Conservation (phyloP, 2,888 invertebrate species). For the Drosophila formosana region DNA sequence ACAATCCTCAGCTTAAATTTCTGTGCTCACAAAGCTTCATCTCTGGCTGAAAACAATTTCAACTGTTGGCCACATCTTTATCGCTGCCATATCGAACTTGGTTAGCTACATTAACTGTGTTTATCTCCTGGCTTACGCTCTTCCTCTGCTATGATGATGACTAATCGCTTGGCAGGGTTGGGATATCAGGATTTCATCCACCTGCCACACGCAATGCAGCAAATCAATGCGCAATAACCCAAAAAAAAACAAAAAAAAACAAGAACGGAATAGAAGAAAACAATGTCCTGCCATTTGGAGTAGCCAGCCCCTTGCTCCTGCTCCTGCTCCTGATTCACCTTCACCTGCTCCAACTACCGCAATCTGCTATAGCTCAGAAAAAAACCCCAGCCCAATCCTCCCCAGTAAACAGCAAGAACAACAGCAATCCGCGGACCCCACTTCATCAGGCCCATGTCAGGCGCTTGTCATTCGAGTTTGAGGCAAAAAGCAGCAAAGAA, state of each 20-base stretch:
- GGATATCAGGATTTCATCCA: conserved; percentile 37
- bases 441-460: conserved; percentile 62
- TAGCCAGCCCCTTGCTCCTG: conserved; percentile 25
- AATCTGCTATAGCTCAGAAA: conserved; percentile 1
- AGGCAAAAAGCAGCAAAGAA: conserved; percentile 63
- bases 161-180: conserved; percentile 27
- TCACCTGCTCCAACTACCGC: neutral
- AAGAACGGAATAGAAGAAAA: conserved; percentile 25
- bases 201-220: conserved; percentile 59
- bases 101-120: neutral
- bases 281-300: conserved; percentile 49
- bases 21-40: no score
- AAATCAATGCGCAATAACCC: conserved; percentile 64
- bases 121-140: conserved; percentile 16
- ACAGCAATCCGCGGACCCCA: conserved; percentile 24
- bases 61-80: no score
- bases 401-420: conserved; percentile 25
- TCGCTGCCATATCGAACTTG: neutral
- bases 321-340: neutral
- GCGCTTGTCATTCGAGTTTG: conserved; percentile 70
- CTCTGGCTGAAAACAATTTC: no score
- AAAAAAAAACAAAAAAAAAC: conserved; percentile 2
- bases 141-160: conserved; percentile 35
- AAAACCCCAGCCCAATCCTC: conserved; percentile 12
- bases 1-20: no score